Base-by-base conservation (phyloP, 2,797 vertebrate species). In the Notoglanidium macrostoma region DNA sequence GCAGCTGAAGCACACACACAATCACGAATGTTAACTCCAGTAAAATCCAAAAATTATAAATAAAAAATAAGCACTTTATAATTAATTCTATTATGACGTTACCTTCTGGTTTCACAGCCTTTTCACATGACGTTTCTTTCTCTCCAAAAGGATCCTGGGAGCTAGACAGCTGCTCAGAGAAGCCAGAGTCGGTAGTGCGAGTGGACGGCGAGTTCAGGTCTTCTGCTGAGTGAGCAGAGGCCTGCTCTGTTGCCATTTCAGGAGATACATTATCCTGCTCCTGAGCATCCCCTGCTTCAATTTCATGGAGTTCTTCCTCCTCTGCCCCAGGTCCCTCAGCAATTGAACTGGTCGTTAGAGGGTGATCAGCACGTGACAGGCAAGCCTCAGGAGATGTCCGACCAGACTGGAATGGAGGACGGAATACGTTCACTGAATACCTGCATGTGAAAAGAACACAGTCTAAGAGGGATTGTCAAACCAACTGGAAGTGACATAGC, bases 371-470 rank as follows among this genome's bases (percentile, higher is more conserved):
- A 55, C 94, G 90, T 72, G 90, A 91, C 89, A 94, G 91, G 92
- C 95, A 92, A 26, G 95, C 93, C 87, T 99, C 98, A 0, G 98
- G 96, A 5, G 98, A 97, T 17, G 96, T 95, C 86, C 98, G 95
- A 21, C 97, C 98, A 11, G 97, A 96, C 92, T 98, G 97, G 94
- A 97, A 98, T 0, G 98, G 98, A 84, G 98, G 98, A 94, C 99
- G 98, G 94, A 99, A 99, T 86, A 99, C 98, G 0, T 98, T 97
- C 91, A 99, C 97, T 0, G 98, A 99, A 94, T 99, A 99, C 95
- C 98, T 98, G 91, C 9, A 73, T 2, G 74, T 23, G 84, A 78
- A 85, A 61, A 1, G 7, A 67, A 19, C 54, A 63, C 17, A 76
- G 19, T 29, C 15, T 32, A 26, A 73, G 23, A 49, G 11, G 2